These are phyloP conservation scores for Cantharis lateralis DNA, from an alignment of 2,888 invertebrate genomes.

Conservation along the genomic window DNA sequence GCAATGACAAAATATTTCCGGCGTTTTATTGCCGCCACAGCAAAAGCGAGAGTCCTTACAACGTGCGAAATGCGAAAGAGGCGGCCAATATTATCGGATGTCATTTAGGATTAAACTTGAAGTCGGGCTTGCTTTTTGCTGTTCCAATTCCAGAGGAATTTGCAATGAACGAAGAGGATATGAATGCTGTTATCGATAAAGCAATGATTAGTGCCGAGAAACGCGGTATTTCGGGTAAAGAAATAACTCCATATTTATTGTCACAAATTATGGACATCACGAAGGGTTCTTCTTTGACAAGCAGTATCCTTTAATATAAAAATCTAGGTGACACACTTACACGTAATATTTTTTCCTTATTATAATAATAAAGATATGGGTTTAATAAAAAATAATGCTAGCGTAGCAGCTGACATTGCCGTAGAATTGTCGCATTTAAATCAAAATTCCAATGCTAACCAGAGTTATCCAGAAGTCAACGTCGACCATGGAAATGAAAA, in stretches of 20 bases:
- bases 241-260: constrained; percentile 91
- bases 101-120: constrained; percentile 58
- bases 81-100: constrained; percentile 75
- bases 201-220: constrained; percentile 68
- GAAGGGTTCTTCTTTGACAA: constrained; percentile 75
- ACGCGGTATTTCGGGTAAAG: constrained; percentile 75
- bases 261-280: constrained; percentile 79
- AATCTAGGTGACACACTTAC: background rate
- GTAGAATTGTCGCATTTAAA: constrained; percentile 61
- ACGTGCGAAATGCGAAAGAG: constrained; percentile 63
- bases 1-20: constrained; percentile 78
- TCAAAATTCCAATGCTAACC: constrained; percentile 1
- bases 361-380: constrained; percentile 72
- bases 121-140: constrained; percentile 82
- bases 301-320: constrained; percentile 74
- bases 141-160: constrained; percentile 84
- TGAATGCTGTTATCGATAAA: constrained; percentile 71
- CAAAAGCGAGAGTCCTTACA: constrained; percentile 73
- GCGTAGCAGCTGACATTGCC: constrained; percentile 80
- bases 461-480: background rate
- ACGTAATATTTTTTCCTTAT: background rate
- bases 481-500: background rate
- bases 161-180: constrained; percentile 64
- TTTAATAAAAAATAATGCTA: constrained; percentile 91
- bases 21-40: constrained; percentile 89